phyloP scores from a whole-genome alignment of 2,888 invertebrate species.

The Phania funesta region DNA sequence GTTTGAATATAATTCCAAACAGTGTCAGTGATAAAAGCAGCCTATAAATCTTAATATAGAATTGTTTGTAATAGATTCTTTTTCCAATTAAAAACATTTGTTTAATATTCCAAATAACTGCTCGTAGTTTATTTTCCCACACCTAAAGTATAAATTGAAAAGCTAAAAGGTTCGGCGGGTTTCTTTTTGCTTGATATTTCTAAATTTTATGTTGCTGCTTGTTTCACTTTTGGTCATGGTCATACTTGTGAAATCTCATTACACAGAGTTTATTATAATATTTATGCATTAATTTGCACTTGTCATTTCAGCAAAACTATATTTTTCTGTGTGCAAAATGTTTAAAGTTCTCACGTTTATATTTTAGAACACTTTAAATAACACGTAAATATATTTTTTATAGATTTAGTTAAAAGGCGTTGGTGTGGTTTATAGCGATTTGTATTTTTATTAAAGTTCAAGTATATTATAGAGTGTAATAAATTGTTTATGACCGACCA shows the following conservation, averaged over 20 bases:
- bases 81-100: no score
- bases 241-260: conserved; percentile 63
- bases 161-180: conserved; percentile 25
- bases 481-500: conserved; percentile 9
- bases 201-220: background rate
- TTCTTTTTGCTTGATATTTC: background rate
- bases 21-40: background rate
- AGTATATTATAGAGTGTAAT: conserved; percentile 29
- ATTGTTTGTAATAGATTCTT: background rate
- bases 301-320: conserved; percentile 18
- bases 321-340: conserved; percentile 1
- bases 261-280: conserved; percentile 38
- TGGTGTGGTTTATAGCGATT: conserved; percentile 15
- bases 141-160: conserved; percentile 6
- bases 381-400: conserved; percentile 2
- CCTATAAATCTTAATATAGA: background rate
- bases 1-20: background rate
- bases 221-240: conserved; percentile 50
- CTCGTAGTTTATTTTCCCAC: conserved; percentile 56
- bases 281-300: conserved; percentile 40
- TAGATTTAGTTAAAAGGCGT: conserved; percentile 37
- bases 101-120: no score
- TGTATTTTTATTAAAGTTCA: background rate
- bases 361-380: no score
- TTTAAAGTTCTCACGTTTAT: conserved; percentile 30